Evolutionary conservation across 2,888 invertebrate species (phyloP), one percentile per base, ranked within the genome.

Genomic region (Tetropium fuscum): DNA sequence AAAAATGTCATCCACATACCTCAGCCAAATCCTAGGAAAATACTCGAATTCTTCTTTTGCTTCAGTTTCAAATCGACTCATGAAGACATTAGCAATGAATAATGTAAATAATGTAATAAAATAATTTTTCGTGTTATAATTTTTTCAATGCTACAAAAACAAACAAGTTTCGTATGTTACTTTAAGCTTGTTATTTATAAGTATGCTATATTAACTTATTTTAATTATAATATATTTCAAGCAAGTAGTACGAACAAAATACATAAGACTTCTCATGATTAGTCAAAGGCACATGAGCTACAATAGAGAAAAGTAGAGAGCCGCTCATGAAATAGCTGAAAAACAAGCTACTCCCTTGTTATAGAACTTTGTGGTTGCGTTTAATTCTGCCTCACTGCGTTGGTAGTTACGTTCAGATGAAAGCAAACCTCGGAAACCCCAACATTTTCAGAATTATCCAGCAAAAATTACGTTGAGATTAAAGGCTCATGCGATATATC

Each of bases 251-350:
- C 43, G 36, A 40, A 18, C 34, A 51, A 60, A 49, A 60, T 49
- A 49, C 44, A 49, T 47, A 55, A 51, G 49, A 49, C 49, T 60
- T 59, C 43, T 41, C 58, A 51, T 53, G 55, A 60, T 64, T 58
- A 64, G 64, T 61, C 64, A 64, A 64, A 64, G 60, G 57, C 57
- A 49, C 40, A 38, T 38, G 43, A 32, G 58, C 54, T 54, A 58
- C 64, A 64, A 64, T 64, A 54, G 64, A 53, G 64, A 64, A 64
- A 64, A 64, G 60, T 64, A 60, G 58, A 64, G 64, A 61, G 60
- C 49, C 22, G 53, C 34, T 49, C 49, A 34, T 32, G 47, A 54
- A 56, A 51, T 51, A 47, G 49, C 59, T 60, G 59, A 63, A 63
- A 63, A 63, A 63, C 59, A 56, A 38, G 40, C 53, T 27, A 32